These are phyloP conservation scores for Drosophila engyochracea DNA, from an alignment of 2,888 invertebrate genomes.

Conservation along the genomic window DNA sequence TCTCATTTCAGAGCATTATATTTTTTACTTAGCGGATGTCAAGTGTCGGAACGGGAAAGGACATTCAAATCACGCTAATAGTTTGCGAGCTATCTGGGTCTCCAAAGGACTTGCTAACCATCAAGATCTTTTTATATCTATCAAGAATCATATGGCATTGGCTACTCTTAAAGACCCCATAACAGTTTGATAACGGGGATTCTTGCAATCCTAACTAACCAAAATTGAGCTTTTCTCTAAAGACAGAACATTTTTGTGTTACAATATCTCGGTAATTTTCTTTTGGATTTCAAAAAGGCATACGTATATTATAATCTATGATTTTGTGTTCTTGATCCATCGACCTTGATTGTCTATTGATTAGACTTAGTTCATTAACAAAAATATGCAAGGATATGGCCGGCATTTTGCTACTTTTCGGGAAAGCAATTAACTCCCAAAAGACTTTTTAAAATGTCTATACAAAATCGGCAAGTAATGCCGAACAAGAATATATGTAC, in stretches of 20 bases:
- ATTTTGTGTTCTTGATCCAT: background rate
- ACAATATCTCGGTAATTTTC: background rate
- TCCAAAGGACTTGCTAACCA: background rate
- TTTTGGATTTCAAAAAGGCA: background rate
- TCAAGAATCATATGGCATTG: background rate
- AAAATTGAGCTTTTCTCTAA: rapidly evolving
- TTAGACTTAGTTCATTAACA: background rate
- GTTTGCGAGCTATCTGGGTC: background rate
- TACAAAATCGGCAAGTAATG: background rate
- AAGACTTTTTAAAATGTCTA: background rate
- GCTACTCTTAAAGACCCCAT: background rate
- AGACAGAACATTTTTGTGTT: background rate
- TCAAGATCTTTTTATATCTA: background rate
- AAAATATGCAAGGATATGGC: background rate
- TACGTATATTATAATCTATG: background rate
- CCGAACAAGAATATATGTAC: background rate
- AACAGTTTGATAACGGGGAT: background rate
- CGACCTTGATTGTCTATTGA: background rate
- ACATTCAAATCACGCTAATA: background rate
- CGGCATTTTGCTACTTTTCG: background rate
- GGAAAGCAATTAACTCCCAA: background rate
- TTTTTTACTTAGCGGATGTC: too few relatives aligned
- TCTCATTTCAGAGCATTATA: too few relatives aligned
- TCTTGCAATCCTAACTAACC: background rate
- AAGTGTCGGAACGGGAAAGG: too few relatives aligned